These are phyloP conservation scores for Unio delphinus DNA, from an alignment of 2,888 invertebrate species.

Conservation along the genomic window DNA sequence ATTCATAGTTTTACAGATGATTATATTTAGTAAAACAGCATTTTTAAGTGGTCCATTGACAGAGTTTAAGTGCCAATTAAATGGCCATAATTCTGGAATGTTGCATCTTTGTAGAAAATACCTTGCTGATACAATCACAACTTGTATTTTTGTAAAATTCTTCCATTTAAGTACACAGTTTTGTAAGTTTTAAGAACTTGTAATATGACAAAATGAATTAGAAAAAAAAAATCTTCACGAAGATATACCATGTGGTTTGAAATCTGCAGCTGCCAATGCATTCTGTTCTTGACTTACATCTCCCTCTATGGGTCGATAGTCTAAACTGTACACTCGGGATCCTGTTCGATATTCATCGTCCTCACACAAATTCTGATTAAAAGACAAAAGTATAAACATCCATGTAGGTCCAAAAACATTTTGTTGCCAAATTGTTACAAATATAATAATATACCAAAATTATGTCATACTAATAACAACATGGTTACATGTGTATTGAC, in stretches of 20 bases:
- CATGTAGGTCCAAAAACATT: neutral
- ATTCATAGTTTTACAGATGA: too few relatives aligned
- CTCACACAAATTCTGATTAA: slow-evolving; percentile 83
- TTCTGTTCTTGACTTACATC: slow-evolving; percentile 86
- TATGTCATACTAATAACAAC: too few relatives aligned
- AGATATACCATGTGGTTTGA: slow-evolving; percentile 84
- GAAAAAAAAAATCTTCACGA: slow-evolving; percentile 66
- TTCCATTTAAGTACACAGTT: neutral
- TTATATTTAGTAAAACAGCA: too few relatives aligned
- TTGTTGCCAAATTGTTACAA: neutral
- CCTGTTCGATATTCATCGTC: slow-evolving; percentile 88
- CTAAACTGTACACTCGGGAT: slow-evolving; percentile 81
- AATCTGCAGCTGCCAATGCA: slow-evolving; percentile 86
- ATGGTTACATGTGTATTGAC: too few relatives aligned
- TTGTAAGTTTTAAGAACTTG: neutral
- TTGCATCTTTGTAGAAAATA: too few relatives aligned
- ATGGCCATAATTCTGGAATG: too few relatives aligned
- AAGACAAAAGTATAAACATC: neutral
- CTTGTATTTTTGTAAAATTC: too few relatives aligned
- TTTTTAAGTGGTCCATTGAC: too few relatives aligned
- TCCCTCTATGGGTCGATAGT: slow-evolving; percentile 89
- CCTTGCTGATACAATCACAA: too few relatives aligned
- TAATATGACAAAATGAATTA: neutral
- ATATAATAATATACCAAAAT: too few relatives aligned
- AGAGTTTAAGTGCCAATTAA: too few relatives aligned